Percentiles rank a stretch among this genome's conserved stretches.
These are phyloP conservation scores for silkworm (Bombyx mori) DNA, from an alignment of 1,140 invertebrate genomes.

Conservation along the genomic window DNA sequence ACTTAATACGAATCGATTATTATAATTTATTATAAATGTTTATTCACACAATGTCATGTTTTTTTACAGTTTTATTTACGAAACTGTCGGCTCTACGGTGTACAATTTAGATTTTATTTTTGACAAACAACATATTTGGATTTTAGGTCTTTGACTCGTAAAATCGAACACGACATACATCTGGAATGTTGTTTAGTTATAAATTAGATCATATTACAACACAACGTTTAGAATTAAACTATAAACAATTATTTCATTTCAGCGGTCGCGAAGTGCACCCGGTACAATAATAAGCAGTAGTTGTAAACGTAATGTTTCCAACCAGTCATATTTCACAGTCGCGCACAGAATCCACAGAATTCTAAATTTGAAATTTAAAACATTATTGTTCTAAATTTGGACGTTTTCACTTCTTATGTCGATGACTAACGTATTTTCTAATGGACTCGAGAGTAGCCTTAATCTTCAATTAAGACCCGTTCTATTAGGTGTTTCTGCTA, in stretches of 20 bases:
- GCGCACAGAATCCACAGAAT: conserved; percentile 7
- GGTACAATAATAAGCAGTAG: conserved; percentile 25
- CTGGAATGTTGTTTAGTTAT: conserved; percentile 7
- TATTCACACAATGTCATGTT: too few relatives aligned
- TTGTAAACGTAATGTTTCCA: conserved; percentile 20
- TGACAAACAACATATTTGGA: too few relatives aligned
- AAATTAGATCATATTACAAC: conserved; percentile 12
- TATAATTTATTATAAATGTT: too few relatives aligned
- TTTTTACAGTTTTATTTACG: too few relatives aligned
- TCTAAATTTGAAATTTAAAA: conserved; percentile 7
- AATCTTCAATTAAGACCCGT: not conserved
- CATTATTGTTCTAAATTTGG: not conserved
- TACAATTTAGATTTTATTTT: too few relatives aligned
- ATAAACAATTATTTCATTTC: conserved; percentile 27
- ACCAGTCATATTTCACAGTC: conserved; percentile 21
- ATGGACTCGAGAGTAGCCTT: conserved; percentile 1
- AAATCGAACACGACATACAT: too few relatives aligned
- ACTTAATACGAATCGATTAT: too few relatives aligned
- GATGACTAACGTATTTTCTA: conserved; percentile 1
- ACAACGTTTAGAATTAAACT: conserved; percentile 12
- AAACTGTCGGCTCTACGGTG: too few relatives aligned
- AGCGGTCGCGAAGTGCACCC: conserved; percentile 17
- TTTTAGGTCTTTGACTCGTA: too few relatives aligned
- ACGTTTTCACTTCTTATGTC: conserved; percentile 1
- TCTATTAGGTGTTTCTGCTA: conserved; percentile 22